These are phyloP conservation scores for Silurus aristotelis DNA, from an alignment of 2,797 vertebrate genomes.

Conservation along the genomic window DNA sequence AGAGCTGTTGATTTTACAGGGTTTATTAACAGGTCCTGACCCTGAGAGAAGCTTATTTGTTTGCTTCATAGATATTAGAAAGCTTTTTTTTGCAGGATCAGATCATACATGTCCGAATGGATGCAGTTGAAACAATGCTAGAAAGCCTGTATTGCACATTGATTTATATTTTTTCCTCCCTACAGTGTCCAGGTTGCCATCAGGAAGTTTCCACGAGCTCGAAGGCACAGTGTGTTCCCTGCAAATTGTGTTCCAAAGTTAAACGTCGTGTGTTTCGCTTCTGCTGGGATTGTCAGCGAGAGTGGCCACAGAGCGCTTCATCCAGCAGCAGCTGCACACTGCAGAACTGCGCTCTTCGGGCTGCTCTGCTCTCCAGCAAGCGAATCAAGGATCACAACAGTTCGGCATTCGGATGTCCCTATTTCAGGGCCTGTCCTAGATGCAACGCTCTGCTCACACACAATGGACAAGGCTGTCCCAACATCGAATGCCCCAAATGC, in stretches of 20 bases:
- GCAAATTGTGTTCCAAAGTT: constrained; percentile 33
- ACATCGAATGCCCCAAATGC: constrained; percentile 53
- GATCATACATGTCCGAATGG: not conserved
- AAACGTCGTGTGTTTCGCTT: constrained; percentile 47
- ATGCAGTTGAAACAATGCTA: not conserved
- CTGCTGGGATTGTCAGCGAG: constrained; percentile 56
- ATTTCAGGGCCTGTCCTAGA: constrained; percentile 56
- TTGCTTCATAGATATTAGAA: not conserved
- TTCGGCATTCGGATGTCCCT: constrained; percentile 51
- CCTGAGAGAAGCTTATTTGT: too few relatives aligned
- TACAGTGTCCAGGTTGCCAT: constrained; percentile 54
- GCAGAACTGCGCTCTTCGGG: constrained; percentile 51
- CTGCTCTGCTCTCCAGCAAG: constrained; percentile 51
- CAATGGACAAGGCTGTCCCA: constrained; percentile 51
- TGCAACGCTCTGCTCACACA: constrained; percentile 59
- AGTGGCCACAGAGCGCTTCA: constrained; percentile 29
- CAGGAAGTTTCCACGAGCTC: not conserved
- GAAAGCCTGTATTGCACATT: not conserved
- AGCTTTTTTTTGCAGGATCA: not conserved
- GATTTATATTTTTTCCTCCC: not conserved
- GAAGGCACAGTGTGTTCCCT: constrained; percentile 38
- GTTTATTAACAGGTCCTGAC: too few relatives aligned
- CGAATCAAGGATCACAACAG: constrained; percentile 24
- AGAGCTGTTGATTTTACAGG: not conserved
- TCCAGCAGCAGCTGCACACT: constrained; percentile 25